A percentile compares a stretch with the other conserved stretches of the same genome.
phyloP scores from a whole-genome alignment of 37 sponge, comb jelly and placozoan species.

The Ephydatia muelleri region DNA sequence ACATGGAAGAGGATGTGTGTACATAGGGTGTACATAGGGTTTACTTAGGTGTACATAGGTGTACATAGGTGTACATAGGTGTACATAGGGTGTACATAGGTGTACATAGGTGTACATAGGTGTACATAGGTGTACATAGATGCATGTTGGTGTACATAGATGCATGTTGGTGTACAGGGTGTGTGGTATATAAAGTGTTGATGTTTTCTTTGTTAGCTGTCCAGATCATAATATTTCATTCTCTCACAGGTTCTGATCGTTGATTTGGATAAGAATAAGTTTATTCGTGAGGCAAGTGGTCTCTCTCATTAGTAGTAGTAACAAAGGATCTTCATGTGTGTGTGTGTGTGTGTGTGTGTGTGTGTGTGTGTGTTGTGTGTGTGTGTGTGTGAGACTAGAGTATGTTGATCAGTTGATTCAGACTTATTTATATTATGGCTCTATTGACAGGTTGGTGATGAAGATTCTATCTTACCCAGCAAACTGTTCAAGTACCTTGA shows the following conservation, averaged over 20 bases:
- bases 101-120: no score
- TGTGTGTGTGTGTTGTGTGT: background rate
- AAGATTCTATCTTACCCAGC: constrained; percentile 57
- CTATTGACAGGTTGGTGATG: constrained; percentile 60
- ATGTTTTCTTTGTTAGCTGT: no score
- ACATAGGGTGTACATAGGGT: background rate
- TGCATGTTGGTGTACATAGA: no score
- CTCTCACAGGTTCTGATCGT: constrained; percentile 43
- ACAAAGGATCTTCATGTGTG: background rate
- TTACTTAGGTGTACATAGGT: background rate
- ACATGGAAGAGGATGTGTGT: constrained; percentile 58
- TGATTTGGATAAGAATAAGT: constrained; percentile 64
- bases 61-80: background rate
- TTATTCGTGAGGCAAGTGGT: constrained; percentile 45
- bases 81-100: background rate
- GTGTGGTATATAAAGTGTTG: no score
- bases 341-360: constrained; percentile 13
- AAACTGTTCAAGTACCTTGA: constrained; percentile 59
- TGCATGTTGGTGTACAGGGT: no score
- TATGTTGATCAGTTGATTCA: background rate
- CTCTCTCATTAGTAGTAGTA: background rate
- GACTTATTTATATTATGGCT: no score
- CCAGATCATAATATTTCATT: background rate
- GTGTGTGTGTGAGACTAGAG: background rate
- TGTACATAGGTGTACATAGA: no score